These are phyloP conservation scores for Nettapus auritus DNA, from an alignment of 2,113 vertebrate genomes.

Conservation along the genomic window DNA sequence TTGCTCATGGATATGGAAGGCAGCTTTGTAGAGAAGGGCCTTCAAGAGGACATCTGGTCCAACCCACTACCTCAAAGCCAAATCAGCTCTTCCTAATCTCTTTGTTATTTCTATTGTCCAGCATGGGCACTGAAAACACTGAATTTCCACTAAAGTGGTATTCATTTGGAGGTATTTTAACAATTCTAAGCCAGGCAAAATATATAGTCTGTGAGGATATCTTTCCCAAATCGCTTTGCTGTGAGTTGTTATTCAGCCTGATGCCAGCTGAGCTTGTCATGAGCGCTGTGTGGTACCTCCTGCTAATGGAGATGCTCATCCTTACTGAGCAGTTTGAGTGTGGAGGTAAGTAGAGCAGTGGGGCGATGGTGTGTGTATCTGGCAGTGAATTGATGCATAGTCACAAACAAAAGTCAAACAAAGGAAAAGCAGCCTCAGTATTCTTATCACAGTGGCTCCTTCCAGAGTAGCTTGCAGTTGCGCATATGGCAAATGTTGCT, in stretches of 20 bases:
- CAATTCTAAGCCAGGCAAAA: neutral
- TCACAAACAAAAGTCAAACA: neutral
- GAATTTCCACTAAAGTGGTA: neutral
- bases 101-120: neutral
- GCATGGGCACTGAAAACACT: neutral
- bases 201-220: neutral
- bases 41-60: neutral
- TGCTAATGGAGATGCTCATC: neutral
- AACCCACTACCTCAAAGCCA: neutral
- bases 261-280: neutral
- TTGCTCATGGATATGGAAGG: neutral
- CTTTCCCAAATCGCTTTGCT: neutral
- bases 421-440: conserved; percentile 1
- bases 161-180: neutral
- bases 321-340: neutral
- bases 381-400: neutral
- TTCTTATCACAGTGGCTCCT: neutral
- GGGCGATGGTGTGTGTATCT: neutral
- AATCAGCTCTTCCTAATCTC: neutral
- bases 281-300: neutral
- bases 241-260: neutral
- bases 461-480: neutral
- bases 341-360: neutral
- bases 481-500: neutral
- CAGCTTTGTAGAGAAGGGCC: neutral